Evolutionary conservation across 2,113 vertebrate genomes (phyloP).

Genomic region (Atrichornis clamosus): DNA sequence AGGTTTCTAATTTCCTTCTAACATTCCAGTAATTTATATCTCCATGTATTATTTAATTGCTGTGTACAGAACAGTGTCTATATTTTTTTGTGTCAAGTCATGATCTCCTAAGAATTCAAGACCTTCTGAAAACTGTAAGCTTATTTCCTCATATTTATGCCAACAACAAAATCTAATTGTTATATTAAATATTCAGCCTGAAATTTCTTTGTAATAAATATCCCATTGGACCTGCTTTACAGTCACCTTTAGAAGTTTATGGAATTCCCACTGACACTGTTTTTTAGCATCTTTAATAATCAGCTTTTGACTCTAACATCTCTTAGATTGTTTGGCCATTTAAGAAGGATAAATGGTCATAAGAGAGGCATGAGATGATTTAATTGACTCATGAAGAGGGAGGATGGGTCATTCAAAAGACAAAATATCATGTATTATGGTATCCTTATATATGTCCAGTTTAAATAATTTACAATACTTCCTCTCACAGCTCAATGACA

Average conservation of each 20-base stretch:
- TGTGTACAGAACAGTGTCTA: background rate
- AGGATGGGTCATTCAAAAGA: background rate
- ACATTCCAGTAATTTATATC: background rate
- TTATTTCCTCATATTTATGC: background rate
- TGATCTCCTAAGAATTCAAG: background rate
- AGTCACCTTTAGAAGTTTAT: background rate
- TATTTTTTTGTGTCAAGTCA: background rate
- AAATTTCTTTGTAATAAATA: background rate
- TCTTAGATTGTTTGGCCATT: background rate
- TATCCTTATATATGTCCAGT: background rate
- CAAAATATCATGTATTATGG: fast-evolving
- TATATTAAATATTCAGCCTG: background rate
- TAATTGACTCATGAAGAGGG: background rate
- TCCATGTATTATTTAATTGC: background rate
- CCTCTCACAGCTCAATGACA: background rate
- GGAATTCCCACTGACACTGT: background rate
- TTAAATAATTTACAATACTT: background rate
- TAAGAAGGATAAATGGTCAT: background rate
- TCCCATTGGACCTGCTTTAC: background rate
- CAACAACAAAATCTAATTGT: background rate
- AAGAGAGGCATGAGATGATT: background rate
- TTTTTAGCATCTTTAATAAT: background rate
- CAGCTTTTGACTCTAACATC: background rate
- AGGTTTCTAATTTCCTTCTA: background rate
- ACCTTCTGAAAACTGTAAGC: background rate